These are phyloP conservation scores for Odobenus rosmarus DNA, from an alignment of 2,113 vertebrate species.

Conservation along the genomic window DNA sequence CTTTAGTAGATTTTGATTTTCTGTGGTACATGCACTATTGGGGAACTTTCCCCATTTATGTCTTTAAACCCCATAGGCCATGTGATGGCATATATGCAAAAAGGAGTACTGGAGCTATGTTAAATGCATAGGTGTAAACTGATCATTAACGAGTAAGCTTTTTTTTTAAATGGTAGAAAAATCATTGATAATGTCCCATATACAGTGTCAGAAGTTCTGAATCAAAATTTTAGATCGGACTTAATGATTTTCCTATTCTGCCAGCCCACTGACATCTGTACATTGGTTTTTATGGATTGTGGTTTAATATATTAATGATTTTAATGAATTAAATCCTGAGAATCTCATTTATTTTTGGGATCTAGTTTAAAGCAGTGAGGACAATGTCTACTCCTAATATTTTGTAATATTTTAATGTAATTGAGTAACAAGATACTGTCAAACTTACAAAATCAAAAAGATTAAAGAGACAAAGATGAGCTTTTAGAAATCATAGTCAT, in stretches of 20 bases:
- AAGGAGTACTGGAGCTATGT: background rate
- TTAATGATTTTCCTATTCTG: background rate
- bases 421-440: background rate
- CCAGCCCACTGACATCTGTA: background rate
- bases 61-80: background rate
- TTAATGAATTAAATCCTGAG: background rate
- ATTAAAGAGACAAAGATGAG: background rate
- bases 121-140: background rate
- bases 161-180: background rate
- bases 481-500: background rate
- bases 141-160: background rate
- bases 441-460: background rate
- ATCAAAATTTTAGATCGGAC: background rate
- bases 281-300: conserved; percentile 21
- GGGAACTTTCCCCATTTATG: background rate
- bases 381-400: background rate
- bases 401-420: conserved; percentile 14
- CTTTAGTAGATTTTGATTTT: background rate
- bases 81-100: background rate
- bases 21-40: background rate
- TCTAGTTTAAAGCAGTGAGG: background rate
- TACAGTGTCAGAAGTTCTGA: background rate
- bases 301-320: background rate
- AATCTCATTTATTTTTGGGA: conserved; percentile 15
- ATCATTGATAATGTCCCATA: background rate